A percentile compares a stretch with the other conserved stretches of the same genome.
These are phyloP conservation scores for Yponomeuta sedellus DNA, from an alignment of 2,888 invertebrate genomes.

Conservation along the genomic window DNA sequence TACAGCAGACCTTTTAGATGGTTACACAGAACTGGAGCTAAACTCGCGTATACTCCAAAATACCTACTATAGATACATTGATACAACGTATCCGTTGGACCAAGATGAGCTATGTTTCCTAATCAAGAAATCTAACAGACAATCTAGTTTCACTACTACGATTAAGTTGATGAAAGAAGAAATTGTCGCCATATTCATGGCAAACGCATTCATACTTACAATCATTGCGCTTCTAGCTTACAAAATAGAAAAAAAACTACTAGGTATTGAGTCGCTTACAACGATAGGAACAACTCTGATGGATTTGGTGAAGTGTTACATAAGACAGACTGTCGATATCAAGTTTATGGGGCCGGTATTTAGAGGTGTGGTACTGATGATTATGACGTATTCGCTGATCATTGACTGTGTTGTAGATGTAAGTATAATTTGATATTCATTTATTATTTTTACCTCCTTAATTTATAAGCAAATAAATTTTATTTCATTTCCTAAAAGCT, in stretches of 20 bases:
- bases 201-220: slow-evolving; percentile 40
- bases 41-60: slow-evolving; percentile 72
- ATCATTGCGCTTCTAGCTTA: slow-evolving; percentile 39
- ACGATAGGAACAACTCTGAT: slow-evolving; percentile 39
- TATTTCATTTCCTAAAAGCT: too few species aligned
- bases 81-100: slow-evolving; percentile 67
- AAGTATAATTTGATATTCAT: slow-evolving; percentile 33
- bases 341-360: slow-evolving; percentile 54
- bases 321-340: slow-evolving; percentile 59
- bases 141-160: slow-evolving; percentile 64
- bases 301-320: slow-evolving; percentile 57
- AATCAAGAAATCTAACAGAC: slow-evolving; percentile 64
- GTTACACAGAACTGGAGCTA: slow-evolving; percentile 72
- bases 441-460: neutral
- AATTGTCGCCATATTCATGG: slow-evolving; percentile 43
- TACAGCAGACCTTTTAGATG: slow-evolving; percentile 60
- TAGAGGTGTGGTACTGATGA: slow-evolving; percentile 44
- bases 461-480: too few species aligned
- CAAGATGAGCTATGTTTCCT: slow-evolving; percentile 76
- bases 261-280: slow-evolving; percentile 18
- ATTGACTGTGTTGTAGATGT: slow-evolving; percentile 65
- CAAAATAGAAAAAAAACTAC: slow-evolving; percentile 35
- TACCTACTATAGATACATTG: slow-evolving; percentile 66
- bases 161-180: slow-evolving; percentile 49
- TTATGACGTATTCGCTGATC: slow-evolving; percentile 57